A percentile compares a stretch with the other conserved stretches of the same genome.
phyloP scores from a whole-genome alignment of 1,140 invertebrate genomes.

The Macrotrachela quadricornifera region DNA sequence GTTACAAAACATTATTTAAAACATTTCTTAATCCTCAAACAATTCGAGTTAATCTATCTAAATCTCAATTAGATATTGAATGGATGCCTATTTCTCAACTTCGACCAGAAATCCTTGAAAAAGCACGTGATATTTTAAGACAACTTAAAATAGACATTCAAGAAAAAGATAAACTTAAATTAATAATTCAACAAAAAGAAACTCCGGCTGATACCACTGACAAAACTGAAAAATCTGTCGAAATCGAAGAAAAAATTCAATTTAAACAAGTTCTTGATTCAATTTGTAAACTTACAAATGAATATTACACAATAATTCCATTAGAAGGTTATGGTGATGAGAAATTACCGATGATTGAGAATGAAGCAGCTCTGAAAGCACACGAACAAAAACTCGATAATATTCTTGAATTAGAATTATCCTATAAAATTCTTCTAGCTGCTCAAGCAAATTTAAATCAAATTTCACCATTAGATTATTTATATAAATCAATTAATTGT shows the following conservation, averaged over 20 bases:
- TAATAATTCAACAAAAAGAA: conserved; percentile 8
- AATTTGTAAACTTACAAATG: conserved; percentile 25
- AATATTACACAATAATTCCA: conserved; percentile 33
- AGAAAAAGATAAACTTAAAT: background rate
- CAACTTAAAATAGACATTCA: background rate
- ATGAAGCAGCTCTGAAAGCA: conserved; percentile 22
- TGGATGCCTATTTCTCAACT: no score
- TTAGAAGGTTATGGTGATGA: conserved; percentile 27
- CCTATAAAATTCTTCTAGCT: no score
- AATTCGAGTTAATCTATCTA: no score
- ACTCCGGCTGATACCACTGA: conserved; percentile 13
- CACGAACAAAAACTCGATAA: no score
- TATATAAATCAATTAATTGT: conserved; percentile 27
- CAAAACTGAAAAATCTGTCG: no score
- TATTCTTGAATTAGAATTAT: no score
- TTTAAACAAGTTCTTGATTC: conserved; percentile 8
- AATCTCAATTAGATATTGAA: no score
- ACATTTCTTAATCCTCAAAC: background rate
- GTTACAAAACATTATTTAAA: background rate
- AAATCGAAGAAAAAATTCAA: conserved; percentile 10
- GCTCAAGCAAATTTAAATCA: no score
- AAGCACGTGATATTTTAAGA: background rate
- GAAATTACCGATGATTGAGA: no score
- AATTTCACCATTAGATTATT: conserved; percentile 32
- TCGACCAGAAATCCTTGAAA: background rate